Conservation (phyloP, 2,113 vertebrate genomes). For the Dicaeum eximium region DNA sequence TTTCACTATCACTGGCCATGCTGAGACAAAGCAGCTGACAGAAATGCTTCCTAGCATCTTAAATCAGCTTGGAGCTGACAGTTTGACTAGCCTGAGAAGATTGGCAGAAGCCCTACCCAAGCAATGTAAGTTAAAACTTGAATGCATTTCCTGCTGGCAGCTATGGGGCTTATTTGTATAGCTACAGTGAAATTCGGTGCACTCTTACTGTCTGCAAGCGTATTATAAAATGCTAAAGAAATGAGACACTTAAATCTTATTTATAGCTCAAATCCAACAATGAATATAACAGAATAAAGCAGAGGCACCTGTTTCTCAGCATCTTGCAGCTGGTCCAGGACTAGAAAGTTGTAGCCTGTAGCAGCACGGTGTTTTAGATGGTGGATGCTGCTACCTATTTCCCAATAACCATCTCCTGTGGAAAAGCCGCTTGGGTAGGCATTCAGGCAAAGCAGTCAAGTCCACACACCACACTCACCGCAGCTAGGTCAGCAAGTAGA, state of each 20-base stretch:
- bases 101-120: constrained; percentile 94
- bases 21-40: constrained; percentile 96
- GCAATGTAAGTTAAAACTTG: constrained; percentile 79
- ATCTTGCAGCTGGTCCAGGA: not conserved
- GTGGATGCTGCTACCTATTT: no score
- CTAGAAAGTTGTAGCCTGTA: not conserved
- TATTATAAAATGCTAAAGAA: not conserved
- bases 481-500: no score
- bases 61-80: constrained; percentile 96
- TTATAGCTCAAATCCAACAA: not conserved
- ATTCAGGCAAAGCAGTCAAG: no score
- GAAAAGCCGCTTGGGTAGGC: no score
- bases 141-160: not conserved
- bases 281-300: not conserved
- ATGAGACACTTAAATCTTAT: not conserved
- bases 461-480: no score
- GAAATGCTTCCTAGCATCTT: constrained; percentile 98
- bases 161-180: not conserved
- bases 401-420: no score
- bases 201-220: not conserved
- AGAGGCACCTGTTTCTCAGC: not conserved
- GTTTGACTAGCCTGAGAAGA: constrained; percentile 91
- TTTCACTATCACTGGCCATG: constrained; percentile 96
- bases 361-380: no score
- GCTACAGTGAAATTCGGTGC: not conserved